Base-by-base conservation (phyloP, 2,888 invertebrate species). In the Meganola albula region DNA sequence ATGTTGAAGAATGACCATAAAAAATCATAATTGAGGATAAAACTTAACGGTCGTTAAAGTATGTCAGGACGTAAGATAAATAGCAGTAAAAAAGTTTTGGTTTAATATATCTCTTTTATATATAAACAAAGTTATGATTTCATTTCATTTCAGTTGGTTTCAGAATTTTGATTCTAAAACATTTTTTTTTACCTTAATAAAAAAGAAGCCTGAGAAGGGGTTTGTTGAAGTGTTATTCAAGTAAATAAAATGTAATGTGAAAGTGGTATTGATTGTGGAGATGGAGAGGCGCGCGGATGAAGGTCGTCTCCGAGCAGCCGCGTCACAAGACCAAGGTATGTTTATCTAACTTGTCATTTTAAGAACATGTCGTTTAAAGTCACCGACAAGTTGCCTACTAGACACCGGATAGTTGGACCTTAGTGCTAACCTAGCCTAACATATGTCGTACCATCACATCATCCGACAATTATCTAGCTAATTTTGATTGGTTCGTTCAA, bases 271-370 rank as follows among this genome's bases (percentile, higher is more conserved):
- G 53, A 60, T 59, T 67, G 66, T 40, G 73, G 78, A 70, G 47
- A 83, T 83, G 83, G 83, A 84, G 74, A 78, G 69, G 46, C 66
- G 77, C 48, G 51, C 60, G 41, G 83, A 83, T 47, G 83, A 80
- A 31, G 63, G 66, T 41, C 71, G 74, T 68, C 54, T 65, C 26
- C 66, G 79, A 63, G 58, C 75, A 39, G 61, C 75, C 12, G 63
- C 70, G 40, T 73, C 74, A 25, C 78, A 76, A 40, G 82, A 83
- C 44, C 73, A 73, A 73, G 80, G 83, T 66, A 64, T 53, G 62
- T 60, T 6, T 16, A 16, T 16, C 16, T 6, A 16, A 5, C 16
- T 16, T 16, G 16, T 16, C 16, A 16, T 16, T 16, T 16, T 5
- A 16, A 5, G 16, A 16, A 6, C 4, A 16, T 16, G 4, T 5